These are phyloP conservation scores for Acrobasis repandana DNA, from an alignment of 2,888 invertebrate species.

Conservation along the genomic window DNA sequence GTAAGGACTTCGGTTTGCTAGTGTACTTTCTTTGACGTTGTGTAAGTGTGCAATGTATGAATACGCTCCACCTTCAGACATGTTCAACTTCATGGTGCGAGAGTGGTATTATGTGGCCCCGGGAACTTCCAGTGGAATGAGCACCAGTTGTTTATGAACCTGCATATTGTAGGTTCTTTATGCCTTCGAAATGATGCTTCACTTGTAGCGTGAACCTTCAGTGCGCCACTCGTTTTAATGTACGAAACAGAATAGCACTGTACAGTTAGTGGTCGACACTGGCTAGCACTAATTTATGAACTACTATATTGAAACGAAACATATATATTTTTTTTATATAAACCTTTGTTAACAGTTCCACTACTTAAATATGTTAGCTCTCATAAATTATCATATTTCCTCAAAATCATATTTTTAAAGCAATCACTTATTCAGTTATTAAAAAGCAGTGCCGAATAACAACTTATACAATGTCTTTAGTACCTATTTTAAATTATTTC, in stretches of 20 bases:
- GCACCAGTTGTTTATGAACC: slow-evolving; percentile 65
- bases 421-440: background rate
- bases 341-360: no score
- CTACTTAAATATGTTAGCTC: no score
- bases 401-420: background rate
- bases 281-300: background rate
- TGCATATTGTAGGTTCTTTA: slow-evolving; percentile 74
- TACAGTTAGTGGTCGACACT: background rate
- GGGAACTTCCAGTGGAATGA: slow-evolving; percentile 61
- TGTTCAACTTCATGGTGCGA: slow-evolving; percentile 61
- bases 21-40: slow-evolving; percentile 70
- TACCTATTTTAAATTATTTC: slow-evolving; percentile 25
- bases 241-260: background rate
- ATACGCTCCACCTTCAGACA: slow-evolving; percentile 55
- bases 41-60: slow-evolving; percentile 69
- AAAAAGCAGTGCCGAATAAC: background rate
- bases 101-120: slow-evolving; percentile 65
- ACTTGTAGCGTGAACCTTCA: slow-evolving; percentile 36
- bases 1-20: slow-evolving; percentile 73
- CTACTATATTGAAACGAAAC: background rate
- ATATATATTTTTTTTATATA: background rate
- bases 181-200: slow-evolving; percentile 51
- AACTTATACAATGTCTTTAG: background rate
- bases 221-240: background rate
- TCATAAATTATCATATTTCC: no score